Conservation (phyloP, 2,888 invertebrate genomes). For the Apodemia hepburni region DNA sequence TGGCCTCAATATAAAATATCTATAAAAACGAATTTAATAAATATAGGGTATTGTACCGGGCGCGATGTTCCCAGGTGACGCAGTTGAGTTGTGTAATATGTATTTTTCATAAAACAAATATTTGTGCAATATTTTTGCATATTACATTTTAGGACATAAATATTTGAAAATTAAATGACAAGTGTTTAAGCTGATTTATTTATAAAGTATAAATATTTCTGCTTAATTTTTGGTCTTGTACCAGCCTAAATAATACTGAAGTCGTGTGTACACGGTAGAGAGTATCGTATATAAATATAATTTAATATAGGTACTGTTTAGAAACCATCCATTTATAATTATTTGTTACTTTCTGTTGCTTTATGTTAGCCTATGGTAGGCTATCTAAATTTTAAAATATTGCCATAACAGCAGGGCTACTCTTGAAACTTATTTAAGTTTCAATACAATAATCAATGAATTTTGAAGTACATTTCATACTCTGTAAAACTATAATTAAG, state of each 20-base stretch:
- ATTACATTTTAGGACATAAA: neutral
- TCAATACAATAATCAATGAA: no score
- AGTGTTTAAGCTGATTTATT: neutral
- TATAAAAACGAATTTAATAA: slow-evolving; percentile 28
- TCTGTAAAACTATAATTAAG: no score
- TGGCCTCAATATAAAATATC: slow-evolving; percentile 19
- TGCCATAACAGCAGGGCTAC: no score
- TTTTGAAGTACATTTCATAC: no score
- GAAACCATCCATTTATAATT: neutral
- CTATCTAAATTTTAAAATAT: no score
- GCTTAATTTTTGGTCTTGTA: neutral
- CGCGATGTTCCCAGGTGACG: neutral
- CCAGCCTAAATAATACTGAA: neutral
- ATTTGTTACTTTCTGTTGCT: neutral
- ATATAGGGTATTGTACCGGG: slow-evolving; percentile 17
- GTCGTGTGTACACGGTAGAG: neutral
- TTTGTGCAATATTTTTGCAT: slow-evolving; percentile 13
- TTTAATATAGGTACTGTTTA: neutral
- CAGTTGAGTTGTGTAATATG: slow-evolving; percentile 12
- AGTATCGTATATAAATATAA: neutral
- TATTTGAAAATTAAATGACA: neutral
- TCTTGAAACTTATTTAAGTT: no score
- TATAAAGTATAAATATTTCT: neutral
- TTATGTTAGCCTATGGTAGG: no score
- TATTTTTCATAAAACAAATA: slow-evolving; percentile 7